Evolutionary conservation across 2,113 vertebrate genomes (phyloP), one percentile per base, ranked within the genome.

Genomic region (Suncus etruscus): DNA sequence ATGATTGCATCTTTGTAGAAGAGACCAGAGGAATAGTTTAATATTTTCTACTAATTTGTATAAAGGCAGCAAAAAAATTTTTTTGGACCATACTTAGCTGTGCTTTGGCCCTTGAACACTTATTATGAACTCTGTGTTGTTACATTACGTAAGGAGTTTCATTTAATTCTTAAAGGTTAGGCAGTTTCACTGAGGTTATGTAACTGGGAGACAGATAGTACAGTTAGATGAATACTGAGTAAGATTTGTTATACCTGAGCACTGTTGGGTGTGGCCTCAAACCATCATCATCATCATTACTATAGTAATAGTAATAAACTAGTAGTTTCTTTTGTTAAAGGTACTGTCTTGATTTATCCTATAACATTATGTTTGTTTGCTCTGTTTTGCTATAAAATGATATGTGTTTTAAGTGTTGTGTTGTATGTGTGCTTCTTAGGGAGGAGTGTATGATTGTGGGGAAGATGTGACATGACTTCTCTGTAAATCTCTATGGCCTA

Each of bases 321-420:
- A 70, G 18, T 84, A 11, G 74, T 7, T 76, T 90, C 32, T 90
- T 14, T 88, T 87, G 22, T 83, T 95, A 70, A 70, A 77, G 48
- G 76, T 86, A 79, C 45, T 91, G 83, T 51, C 31, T 83, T 79
- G 68, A 87, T 79, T 58, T 32, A 15, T 87, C n/a, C 31, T 8
- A 47, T n/a, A 75, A 39, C 11, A 14, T 91, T 93, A 45, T 86
- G 8, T 89, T 89, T 93, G n/a, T 51, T 18, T 68, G 14, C 32
- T 68, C 10, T 83, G 24, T 85, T 85, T 50, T 81, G 4, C 31
- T 31, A 16, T 87, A 70, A 94, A 90, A 27, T 39, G 61, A 76
- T 89, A 27, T 73, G 39, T 14, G 39, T 73, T 4, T 2, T 91
- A 31, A 72, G 54, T 77, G 39, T 3, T 2, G 25, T 32, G n/a